Evolutionary conservation across 2,113 vertebrate species (phyloP).

Genomic region (Prunella himalayana): DNA sequence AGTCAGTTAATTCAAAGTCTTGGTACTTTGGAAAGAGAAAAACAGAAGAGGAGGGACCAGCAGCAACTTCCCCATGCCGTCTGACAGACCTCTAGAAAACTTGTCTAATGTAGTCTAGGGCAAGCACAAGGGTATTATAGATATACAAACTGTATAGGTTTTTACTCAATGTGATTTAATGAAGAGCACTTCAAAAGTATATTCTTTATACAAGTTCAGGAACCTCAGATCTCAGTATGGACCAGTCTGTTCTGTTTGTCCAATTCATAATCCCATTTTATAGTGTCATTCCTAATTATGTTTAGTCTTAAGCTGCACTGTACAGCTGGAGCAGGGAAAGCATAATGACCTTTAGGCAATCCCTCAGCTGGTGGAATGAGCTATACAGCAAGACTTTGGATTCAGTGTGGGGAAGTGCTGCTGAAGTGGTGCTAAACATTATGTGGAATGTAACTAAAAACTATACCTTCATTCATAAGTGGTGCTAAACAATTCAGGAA

Average conservation of each 20-base stretch:
- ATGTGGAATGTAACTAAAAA: neutral
- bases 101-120: neutral
- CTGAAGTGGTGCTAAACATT: neutral
- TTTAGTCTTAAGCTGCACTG: neutral
- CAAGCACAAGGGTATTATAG: neutral
- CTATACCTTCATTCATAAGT: neutral
- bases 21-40: neutral
- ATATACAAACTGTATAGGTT: neutral
- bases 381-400: neutral
- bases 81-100: neutral
- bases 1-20: neutral
- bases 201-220: neutral
- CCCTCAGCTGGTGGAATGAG: neutral
- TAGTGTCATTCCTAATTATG: neutral
- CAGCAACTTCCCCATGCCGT: neutral
- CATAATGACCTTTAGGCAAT: neutral
- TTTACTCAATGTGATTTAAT: neutral
- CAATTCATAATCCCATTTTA: neutral
- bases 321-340: neutral
- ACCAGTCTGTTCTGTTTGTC: accelerated
- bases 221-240: neutral
- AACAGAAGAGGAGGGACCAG: neutral
- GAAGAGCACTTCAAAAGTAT: neutral
- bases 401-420: neutral
- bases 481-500: neutral